Evolutionary conservation across 1,140 invertebrate species (phyloP).

Genomic region (Dendrolimus punctatus): DNA sequence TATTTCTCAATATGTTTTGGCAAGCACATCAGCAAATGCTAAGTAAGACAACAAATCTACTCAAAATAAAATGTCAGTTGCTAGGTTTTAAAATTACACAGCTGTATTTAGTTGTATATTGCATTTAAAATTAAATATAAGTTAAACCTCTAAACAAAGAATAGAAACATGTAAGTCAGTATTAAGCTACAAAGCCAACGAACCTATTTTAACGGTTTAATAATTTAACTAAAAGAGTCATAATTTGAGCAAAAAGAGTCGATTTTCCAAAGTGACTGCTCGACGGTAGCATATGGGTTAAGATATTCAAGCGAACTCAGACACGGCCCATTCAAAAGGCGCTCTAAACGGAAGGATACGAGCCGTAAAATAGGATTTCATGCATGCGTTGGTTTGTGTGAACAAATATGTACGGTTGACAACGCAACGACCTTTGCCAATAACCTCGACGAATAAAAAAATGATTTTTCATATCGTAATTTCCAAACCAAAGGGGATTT

Average conservation of each 20-base stretch:
- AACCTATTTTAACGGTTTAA: not conserved
- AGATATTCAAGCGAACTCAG: conserved; percentile 49
- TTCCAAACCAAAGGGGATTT: conserved; percentile 5
- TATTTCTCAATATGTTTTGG: too few species aligned
- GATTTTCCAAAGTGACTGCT: conserved; percentile 17
- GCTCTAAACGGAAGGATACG: conserved; percentile 60
- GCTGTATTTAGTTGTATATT: too few species aligned
- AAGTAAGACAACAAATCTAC: too few species aligned
- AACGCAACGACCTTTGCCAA: conserved; percentile 52
- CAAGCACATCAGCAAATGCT: too few species aligned
- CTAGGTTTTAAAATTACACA: too few species aligned
- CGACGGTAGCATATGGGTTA: conserved; percentile 28
- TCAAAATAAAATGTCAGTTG: too few species aligned
- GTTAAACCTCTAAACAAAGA: too few species aligned
- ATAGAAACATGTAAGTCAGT: too few species aligned
- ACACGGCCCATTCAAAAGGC: conserved; percentile 56
- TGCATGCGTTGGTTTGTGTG: conserved; percentile 61
- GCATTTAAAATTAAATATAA: too few species aligned
- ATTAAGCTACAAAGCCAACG: too few species aligned
- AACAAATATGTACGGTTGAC: conserved; percentile 65
- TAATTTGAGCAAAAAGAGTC: conserved; percentile 7
- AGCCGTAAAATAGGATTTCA: conserved; percentile 69
- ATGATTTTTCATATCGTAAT: conserved; percentile 25
- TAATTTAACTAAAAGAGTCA: not conserved
- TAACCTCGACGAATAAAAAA: conserved; percentile 28